Percentiles rank a stretch among this genome's conserved stretches.
Evolutionary conservation across 2,888 invertebrate species (phyloP).

Genomic region (Bimastos eiseni): DNA sequence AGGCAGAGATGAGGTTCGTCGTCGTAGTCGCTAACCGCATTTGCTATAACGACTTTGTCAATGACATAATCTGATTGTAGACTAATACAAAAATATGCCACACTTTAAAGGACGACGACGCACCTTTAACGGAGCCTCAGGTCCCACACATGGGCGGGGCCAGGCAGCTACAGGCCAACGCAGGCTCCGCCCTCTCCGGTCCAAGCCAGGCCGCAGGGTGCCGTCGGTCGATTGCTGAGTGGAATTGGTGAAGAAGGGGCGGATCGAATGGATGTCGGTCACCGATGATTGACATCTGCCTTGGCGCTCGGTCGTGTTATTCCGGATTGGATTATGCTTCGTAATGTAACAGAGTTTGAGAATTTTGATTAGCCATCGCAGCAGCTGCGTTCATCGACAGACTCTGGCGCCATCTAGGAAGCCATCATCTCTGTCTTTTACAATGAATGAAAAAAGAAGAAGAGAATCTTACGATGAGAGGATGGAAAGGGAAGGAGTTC

Average conservation of each 20-base stretch:
- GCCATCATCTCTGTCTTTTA: background rate
- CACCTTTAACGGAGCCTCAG: slow-evolving; percentile 13
- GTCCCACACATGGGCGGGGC: background rate
- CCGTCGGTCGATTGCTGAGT: background rate
- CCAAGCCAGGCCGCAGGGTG: background rate
- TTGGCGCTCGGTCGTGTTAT: background rate
- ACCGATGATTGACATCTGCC: background rate
- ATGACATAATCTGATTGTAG: slow-evolving; percentile 33
- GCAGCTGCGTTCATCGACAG: background rate
- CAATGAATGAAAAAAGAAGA: background rate
- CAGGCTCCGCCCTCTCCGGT: background rate
- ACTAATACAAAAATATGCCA: slow-evolving; percentile 24
- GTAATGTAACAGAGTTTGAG: slow-evolving; percentile 21
- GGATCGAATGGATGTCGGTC: background rate
- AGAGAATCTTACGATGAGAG: too few species aligned
- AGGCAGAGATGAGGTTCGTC: background rate
- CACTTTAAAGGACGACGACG: slow-evolving; percentile 19
- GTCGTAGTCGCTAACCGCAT: background rate
- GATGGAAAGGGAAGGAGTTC: background rate
- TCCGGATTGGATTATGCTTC: background rate
- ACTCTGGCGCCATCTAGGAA: background rate
- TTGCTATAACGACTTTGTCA: slow-evolving; percentile 25
- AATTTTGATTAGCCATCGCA: slow-evolving; percentile 7
- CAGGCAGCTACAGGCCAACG: background rate
- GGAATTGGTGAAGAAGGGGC: background rate